Evolutionary conservation across 2,888 invertebrate genomes (phyloP), one percentile per base, ranked within the genome.

Genomic region (Ptilodon capucinus): DNA sequence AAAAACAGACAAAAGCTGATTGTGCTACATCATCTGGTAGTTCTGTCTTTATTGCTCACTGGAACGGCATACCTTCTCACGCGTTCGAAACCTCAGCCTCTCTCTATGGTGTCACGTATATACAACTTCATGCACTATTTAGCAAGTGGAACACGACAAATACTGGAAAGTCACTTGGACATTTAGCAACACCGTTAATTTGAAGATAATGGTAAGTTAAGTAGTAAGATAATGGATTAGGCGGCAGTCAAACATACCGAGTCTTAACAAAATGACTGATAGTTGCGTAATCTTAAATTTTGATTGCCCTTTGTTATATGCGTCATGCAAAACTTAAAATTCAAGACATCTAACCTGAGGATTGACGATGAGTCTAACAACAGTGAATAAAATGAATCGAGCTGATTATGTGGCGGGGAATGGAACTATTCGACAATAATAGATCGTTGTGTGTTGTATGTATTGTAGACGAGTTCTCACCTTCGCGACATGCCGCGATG

Each of bases 61-160:
- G 46, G 53, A 60, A 48, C 43, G 54, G 54, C 48, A 57, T 65
- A 57, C 55, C 63, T 67, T 68, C 69, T 65, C 64, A 59, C 60
- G 61, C 55, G 54, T 55, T 40, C 56, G 59, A 60, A 64, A 63
- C 68, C 59, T 73, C 59, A 60, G 58, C 54, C 48, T 58, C 69
- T 74, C 48, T 58, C 69, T 74, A 78, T 70, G 79, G 79, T 79
- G 84, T 80, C 84, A 82, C 80, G 78, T 83, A 79, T 79, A 81
- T 79, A 75, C 59, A 48, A 57, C 72, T 74, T 66, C 74, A 78
- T 78, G 84, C 83, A 78, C 86, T 76, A 81, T 78, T 84, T 81
- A 70, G 57, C 76, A 88, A 86, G 76, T 84, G 67, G 84, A 74
- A 71, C 85, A 71, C 66, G 64, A 68, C 71, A 67, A 72, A 75